phyloP scores from a whole-genome alignment of 2,888 invertebrate genomes.

The Scaptomyza caliginosa region DNA sequence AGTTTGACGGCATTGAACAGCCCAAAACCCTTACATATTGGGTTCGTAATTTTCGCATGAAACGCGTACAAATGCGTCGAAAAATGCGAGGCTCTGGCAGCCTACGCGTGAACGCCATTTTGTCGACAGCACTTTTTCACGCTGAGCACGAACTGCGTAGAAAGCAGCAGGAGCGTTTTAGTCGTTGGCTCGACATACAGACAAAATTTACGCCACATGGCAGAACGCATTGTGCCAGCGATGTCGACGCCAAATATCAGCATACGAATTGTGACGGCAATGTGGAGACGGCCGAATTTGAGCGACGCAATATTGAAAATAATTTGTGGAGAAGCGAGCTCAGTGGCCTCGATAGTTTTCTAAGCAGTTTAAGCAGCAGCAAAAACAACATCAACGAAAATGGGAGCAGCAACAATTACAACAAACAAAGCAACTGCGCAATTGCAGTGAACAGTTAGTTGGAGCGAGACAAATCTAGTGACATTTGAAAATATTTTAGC shows the following conservation, averaged over 20 bases:
- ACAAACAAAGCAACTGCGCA: slow-evolving; percentile 46
- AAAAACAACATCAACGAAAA: slow-evolving; percentile 35
- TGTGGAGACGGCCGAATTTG: slow-evolving; percentile 60
- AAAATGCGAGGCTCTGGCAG: slow-evolving; percentile 84
- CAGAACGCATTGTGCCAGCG: slow-evolving; percentile 59
- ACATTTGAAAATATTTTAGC: slow-evolving; percentile 35
- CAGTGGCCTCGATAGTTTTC: slow-evolving; percentile 86
- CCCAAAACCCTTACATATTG: slow-evolving; percentile 84
- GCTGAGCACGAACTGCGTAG: slow-evolving; percentile 85
- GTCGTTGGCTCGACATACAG: slow-evolving; percentile 85
- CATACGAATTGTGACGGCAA: slow-evolving; percentile 21
- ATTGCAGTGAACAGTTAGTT: slow-evolving; percentile 63
- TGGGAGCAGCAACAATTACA: slow-evolving; percentile 28
- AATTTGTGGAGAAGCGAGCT: slow-evolving; percentile 85
- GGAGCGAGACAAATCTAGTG: slow-evolving; percentile 56
- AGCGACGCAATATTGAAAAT: slow-evolving; percentile 73
- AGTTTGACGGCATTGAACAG: slow-evolving; percentile 59
- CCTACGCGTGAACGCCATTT: slow-evolving; percentile 86
- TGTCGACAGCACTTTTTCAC: slow-evolving; percentile 85
- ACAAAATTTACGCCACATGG: slow-evolving; percentile 79
- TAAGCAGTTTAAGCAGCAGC: slow-evolving; percentile 85
- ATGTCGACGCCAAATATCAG: slow-evolving; percentile 41
- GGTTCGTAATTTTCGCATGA: slow-evolving; percentile 86
- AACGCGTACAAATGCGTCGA: slow-evolving; percentile 85
- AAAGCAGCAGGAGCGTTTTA: slow-evolving; percentile 85